Base-by-base conservation (phyloP, 1,140 invertebrate species). In the Drosophila murphyi region DNA sequence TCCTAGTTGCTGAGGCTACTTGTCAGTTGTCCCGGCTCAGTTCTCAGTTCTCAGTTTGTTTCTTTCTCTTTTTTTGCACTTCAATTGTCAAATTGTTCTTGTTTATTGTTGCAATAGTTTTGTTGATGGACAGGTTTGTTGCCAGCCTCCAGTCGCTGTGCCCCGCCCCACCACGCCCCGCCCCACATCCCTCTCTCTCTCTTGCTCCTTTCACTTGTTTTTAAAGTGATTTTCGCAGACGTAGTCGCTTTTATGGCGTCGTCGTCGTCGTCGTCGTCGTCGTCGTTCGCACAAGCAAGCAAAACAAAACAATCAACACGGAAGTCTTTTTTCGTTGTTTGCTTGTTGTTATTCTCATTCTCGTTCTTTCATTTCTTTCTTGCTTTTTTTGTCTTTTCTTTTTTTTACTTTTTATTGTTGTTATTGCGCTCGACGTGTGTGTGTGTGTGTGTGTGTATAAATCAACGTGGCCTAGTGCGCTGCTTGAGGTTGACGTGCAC, bases 81-180 rank as follows among this genome's bases (percentile, higher is more conserved):
- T 89, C 83, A 88, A 88, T 88, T 88, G 83, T 88, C 83, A 88
- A 88, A 88, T 88, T 89, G 83, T 80, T 83, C 85, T 88, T 89
- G 80, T 88, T 83, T 89, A 89, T 88, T 88, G 85, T 89, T 89
- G 83, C 85, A 89, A 89, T 88, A 89, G 83, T 88, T 88, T 78
- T 78, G 77, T 72, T 88, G 80, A 89, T 89, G 85, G 83, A 83
- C 83, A 87, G 83, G 83, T 83, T 80, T 89, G 72, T 50, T 48
- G 39, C 20, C 45, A 37, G 65, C 59, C 56, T 45, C 47, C 35
- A 50, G 56, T 51, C 39, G 8, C 34, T 43, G 12, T 45, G 41
- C 48, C 35, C 7, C 4, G 28, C 35, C 31, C 2, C 45, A 29
- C 41, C 56, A 43, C 10, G 45, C 41, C 20, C 20, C 20, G 20